Evolutionary conservation across 2,113 vertebrate species (phyloP).

Genomic region (Nerophis lumbriciformis): DNA sequence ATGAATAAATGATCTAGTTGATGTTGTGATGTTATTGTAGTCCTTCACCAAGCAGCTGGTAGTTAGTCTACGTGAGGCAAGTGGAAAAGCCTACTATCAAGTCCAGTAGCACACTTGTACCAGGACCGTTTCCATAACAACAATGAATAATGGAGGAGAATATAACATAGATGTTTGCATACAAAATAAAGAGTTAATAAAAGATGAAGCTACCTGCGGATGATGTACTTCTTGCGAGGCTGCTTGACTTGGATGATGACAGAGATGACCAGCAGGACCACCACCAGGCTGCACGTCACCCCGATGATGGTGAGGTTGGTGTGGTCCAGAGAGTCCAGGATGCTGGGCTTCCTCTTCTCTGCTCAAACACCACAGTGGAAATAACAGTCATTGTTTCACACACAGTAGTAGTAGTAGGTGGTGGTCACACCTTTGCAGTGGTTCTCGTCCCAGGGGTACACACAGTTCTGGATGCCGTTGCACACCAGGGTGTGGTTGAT

Average conservation of each 20-base stretch:
- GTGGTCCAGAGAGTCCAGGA: conserved; percentile 89
- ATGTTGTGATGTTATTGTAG: too few relatives aligned
- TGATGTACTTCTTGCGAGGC: conserved; percentile 95
- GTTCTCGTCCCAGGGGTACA: conserved; percentile 98
- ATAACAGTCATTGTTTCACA: background rate
- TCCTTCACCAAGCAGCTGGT: too few relatives aligned
- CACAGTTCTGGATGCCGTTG: conserved; percentile 96
- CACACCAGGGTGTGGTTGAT: conserved; percentile 96
- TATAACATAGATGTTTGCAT: too few relatives aligned
- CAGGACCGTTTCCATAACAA: too few relatives aligned
- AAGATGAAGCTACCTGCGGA: conserved; percentile 66
- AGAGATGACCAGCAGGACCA: conserved; percentile 89
- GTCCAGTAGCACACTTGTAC: too few relatives aligned
- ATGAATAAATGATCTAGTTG: too few relatives aligned
- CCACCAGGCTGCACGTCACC: conserved; percentile 87
- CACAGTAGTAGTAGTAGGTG: too few relatives aligned
- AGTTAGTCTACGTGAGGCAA: too few relatives aligned
- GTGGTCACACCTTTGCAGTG: conserved; percentile 85
- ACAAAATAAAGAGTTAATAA: background rate
- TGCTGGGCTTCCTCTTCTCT: conserved; percentile 91
- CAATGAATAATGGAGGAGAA: too few relatives aligned
- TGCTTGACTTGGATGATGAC: conserved; percentile 96
- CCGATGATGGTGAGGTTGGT: conserved; percentile 93
- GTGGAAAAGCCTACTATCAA: too few relatives aligned
- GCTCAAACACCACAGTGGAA: conserved; percentile 9